Percentiles rank a stretch among this genome's conserved stretches.
Conservation (phyloP, 2,888 invertebrate species). For the Agriopis aurantiaria region DNA sequence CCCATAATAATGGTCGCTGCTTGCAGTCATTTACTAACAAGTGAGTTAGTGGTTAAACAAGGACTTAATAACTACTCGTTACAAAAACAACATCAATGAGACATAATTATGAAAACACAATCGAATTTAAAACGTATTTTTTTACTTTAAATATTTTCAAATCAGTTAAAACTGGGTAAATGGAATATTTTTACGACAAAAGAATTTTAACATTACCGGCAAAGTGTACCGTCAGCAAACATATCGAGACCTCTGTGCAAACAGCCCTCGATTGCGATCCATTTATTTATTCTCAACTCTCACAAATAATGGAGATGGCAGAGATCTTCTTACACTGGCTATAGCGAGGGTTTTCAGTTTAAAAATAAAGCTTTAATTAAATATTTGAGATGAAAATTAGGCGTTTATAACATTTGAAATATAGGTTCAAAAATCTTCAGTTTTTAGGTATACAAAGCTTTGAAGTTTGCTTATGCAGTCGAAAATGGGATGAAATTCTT, state of each 20-base stretch:
- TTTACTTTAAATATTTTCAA: no score
- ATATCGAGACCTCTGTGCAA: conserved; percentile 32
- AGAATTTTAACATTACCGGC: conserved; percentile 24
- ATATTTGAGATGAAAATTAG: conserved; percentile 31
- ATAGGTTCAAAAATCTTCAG: conserved; percentile 1
- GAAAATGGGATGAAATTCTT: no score
- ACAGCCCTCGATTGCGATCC: conserved; percentile 25
- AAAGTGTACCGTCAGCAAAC: conserved; percentile 26
- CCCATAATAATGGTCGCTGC: no score
- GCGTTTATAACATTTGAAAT: conserved; percentile 5
- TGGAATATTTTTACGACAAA: conserved; percentile 34
- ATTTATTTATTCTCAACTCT: conserved; percentile 31
- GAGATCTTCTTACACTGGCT: conserved; percentile 29
- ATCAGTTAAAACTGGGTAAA: conserved; percentile 30
- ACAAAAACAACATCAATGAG: no score
- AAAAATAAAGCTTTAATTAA: conserved; percentile 31
- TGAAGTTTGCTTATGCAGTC: no score
- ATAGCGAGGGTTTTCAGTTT: conserved; percentile 25
- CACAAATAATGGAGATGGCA: conserved; percentile 23
- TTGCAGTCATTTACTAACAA: no score
- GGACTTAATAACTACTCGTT: no score
- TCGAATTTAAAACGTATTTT: no score
- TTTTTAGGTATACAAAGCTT: neutral
- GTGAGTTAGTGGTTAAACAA: no score
- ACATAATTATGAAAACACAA: no score